Evolutionary conservation across 2,797 vertebrate species (phyloP), one percentile per base, ranked within the genome.

Genomic region (Muscicapa striata): DNA sequence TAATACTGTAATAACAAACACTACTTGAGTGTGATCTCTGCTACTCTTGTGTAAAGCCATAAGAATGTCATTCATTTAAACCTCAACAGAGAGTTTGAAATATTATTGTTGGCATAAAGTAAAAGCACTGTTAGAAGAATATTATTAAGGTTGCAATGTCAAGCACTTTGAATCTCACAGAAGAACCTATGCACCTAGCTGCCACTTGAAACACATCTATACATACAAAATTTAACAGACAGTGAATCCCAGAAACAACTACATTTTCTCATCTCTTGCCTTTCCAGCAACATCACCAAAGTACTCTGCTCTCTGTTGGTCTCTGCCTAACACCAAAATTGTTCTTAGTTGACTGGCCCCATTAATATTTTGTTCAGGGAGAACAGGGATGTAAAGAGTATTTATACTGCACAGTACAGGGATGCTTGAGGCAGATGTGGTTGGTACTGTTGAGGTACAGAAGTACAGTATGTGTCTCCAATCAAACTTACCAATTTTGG

Each of bases 41-140:
- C 43, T 75, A 30, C 66, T 62, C 54, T 59, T 72, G 34, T 92
- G 76, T 67, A 89, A 96, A 95, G 67, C 46, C 82, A n/a, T 62
- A 85, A 43, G 66, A 88, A 89, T 52, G 82, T 32, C 58, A 75
- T 73, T 89, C 55, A 78, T 81, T 89, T 67, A 40, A 40, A 62
- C 21, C 51, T 87, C 61, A 29, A 10, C 43, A 61, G 43, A 89
- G 58, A 84, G 32, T 23, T 0, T 78, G 76, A 86, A 78, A 78
- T 85, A 69, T 2, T 59, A 41, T 15, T 78, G 32, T 23, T 88
- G 61, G 23, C 29, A 51, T n/a, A 30, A 69, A 87, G 15, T 9
- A 69, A 73, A 91, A 87, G 36, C 15, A 52, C 24, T 62, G 5
- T 80, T 58, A 46, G 48, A 93, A 75, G 26, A 70, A 38, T 57